Evolutionary conservation across 2,113 vertebrate species (phyloP).

Genomic region (Astatoreochromis straeleni): DNA sequence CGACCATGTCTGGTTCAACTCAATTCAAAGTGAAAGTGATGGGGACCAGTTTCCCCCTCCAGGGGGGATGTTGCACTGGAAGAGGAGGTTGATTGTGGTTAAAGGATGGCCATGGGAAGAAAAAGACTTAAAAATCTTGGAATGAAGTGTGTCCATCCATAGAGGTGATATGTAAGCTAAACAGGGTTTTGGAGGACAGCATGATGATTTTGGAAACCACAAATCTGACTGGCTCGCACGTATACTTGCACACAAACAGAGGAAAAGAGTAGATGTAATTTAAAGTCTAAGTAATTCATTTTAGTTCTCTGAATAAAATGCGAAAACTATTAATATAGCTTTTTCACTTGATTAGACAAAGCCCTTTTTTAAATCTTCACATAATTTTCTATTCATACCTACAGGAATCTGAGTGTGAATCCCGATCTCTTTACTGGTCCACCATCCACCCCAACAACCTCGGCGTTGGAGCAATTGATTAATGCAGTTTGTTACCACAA

Average conservation of each 20-base stretch:
- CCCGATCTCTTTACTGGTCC: neutral
- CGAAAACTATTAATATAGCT: neutral
- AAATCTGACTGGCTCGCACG: neutral
- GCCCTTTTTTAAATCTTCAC: neutral
- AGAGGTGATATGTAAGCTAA: conserved; percentile 32
- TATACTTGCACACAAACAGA: neutral
- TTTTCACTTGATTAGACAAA: neutral
- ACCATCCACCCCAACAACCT: neutral
- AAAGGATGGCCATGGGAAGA: conserved; percentile 19
- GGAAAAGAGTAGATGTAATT: neutral
- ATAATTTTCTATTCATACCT: neutral
- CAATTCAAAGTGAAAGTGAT: conserved; percentile 59
- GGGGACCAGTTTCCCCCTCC: conserved; percentile 11
- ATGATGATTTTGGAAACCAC: conserved; percentile 23
- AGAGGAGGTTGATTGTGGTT: conserved; percentile 21
- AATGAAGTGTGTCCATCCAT: neutral
- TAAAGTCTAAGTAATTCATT: neutral
- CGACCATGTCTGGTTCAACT: conserved; percentile 49
- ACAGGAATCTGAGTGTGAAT: neutral
- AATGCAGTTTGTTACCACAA: neutral
- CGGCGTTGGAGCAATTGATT: neutral
- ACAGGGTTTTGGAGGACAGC: conserved; percentile 18
- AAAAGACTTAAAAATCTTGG: conserved; percentile 14
- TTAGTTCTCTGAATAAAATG: fast-evolving
- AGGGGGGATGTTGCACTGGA: neutral